Base-by-base conservation (phyloP, 2,797 vertebrate genomes). In the Echeneis naucrates region DNA sequence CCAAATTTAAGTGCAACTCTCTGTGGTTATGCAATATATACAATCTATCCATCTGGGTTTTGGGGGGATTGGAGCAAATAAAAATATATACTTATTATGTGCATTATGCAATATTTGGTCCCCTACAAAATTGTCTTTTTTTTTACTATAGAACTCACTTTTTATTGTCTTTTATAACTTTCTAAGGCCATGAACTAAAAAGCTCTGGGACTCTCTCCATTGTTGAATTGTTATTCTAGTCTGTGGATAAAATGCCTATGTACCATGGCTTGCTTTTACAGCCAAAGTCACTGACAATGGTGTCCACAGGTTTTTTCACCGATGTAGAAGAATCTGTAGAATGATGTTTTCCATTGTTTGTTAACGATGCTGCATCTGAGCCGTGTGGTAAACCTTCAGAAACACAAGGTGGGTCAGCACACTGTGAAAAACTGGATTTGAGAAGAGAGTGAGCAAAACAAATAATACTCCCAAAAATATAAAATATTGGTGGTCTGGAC, bases 301-400 rank as follows among this genome's bases (percentile, higher is more conserved):
- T 21, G 35, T 79, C 14, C 56, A 9, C 8, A 0, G 4, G 4
- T 17, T 9, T 9, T 24, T 2, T 17, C 16, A 35, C 47, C 4
- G 2, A 32, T 27, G 8, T 45, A 8, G 33, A 35, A 50, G 21
- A 56, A 44, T 19, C 1, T 4, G 12, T 27, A 16, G 38, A 24
- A 38, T 24, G 11, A 35, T 59, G 40, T 24, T 38, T 21, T 26
- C 16, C 4, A 2, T 52, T 44, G 13, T 48, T 68, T 50, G 19
- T 32, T 27, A 44, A 10, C 53, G 54, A 63, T 44, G 38, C 33
- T 52, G 23, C 30, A 23, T 47, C 19, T 26, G 58, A 45, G 59
- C 35, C 13, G 47, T 12, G 32, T 57, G 57, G 35, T 48, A 68
- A 38, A 58, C 51, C 57, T 60, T 67, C 35, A 71, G 69, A 68